Evolutionary conservation across 2,797 vertebrate species (phyloP).

Genomic region (Phalanger gymnotis): DNA sequence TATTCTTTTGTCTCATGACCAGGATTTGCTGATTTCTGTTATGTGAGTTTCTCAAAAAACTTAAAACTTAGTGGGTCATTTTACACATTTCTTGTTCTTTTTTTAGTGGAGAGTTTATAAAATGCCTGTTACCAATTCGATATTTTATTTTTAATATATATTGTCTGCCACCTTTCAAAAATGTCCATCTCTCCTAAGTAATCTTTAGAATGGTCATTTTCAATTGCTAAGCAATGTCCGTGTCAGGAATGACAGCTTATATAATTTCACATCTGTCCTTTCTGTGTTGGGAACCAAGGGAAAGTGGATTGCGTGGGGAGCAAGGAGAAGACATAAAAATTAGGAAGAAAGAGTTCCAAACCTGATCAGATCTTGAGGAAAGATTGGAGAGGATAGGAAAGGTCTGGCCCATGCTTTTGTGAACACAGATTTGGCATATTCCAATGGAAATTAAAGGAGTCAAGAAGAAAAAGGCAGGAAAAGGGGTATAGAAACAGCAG

Average conservation of each 20-base stretch:
- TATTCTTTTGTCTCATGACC: constrained; percentile 8
- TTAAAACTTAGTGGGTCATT: constrained; percentile 11
- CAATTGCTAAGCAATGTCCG: constrained; percentile 25
- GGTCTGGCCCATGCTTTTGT: background rate
- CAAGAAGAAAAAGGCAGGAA: background rate
- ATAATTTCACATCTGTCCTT: background rate
- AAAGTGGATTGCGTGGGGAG: background rate
- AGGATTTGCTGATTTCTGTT: background rate
- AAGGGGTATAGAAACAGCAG: background rate
- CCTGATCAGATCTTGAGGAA: constrained; percentile 3
- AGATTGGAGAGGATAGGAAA: background rate
- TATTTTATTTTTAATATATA: constrained; percentile 33
- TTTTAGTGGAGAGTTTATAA: constrained; percentile 10
- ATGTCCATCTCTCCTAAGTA: background rate
- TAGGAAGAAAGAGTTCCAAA: background rate
- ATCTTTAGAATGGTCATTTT: constrained; percentile 13
- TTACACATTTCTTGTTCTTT: background rate
- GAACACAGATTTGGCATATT: background rate
- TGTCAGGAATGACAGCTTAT: background rate
- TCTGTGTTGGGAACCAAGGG: background rate
- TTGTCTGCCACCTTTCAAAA: background rate
- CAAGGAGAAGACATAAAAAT: constrained; percentile 1
- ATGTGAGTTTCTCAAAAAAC: constrained; percentile 10
- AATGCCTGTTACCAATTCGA: constrained; percentile 6
- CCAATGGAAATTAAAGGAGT: background rate